phyloP scores from a whole-genome alignment of 2,797 vertebrate species.

The Chlorospingus semifuscus region DNA sequence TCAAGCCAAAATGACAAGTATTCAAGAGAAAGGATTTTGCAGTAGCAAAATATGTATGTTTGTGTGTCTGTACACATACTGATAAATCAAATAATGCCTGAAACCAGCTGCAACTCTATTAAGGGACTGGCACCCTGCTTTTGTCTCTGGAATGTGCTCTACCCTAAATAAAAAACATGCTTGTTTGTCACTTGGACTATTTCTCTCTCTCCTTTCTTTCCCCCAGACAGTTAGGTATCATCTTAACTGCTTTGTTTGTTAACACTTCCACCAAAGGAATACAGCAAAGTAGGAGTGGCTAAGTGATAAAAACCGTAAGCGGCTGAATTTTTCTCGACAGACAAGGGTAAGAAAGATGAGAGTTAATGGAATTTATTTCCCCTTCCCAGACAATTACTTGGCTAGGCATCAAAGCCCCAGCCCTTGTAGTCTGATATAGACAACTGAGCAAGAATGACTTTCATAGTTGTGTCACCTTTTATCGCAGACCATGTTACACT shows the following conservation, averaged over 20 bases:
- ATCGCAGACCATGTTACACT: slow-evolving; percentile 13
- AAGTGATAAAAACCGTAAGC: neutral
- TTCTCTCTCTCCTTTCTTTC: neutral
- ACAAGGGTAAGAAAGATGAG: neutral
- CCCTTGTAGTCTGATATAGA: slow-evolving; percentile 26
- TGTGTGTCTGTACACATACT: neutral
- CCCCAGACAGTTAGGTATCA: neutral
- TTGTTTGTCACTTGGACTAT: neutral
- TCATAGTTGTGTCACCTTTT: slow-evolving; percentile 60
- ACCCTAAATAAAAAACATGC: neutral
- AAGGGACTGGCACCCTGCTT: neutral
- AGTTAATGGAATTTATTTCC: neutral
- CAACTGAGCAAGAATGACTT: slow-evolving; percentile 29
- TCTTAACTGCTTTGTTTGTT: neutral
- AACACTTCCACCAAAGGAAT: neutral
- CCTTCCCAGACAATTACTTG: slow-evolving; percentile 40
- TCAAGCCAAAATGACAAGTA: neutral
- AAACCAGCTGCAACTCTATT: neutral
- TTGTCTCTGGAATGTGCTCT: neutral
- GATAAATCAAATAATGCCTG: neutral
- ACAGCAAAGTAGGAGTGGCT: neutral
- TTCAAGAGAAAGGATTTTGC: neutral
- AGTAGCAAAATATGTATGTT: neutral
- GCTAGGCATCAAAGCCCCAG: slow-evolving; percentile 38
- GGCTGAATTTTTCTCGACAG: neutral